These are phyloP conservation scores for Ernsta delagoae DNA, from an alignment of 2,888 invertebrate genomes.

Conservation along the genomic window DNA sequence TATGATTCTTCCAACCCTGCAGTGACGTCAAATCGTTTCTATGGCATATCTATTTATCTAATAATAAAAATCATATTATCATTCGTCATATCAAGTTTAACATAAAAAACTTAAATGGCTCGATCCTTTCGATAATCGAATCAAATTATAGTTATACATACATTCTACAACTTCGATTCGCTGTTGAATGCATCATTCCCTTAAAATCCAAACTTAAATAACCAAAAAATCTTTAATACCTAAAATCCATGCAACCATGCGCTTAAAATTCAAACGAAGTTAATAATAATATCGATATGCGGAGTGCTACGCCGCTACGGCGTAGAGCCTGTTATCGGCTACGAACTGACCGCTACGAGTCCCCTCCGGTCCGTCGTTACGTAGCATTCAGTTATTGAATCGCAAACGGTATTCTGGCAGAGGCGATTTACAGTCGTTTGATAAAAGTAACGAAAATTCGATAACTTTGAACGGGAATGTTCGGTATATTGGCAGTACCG, in stretches of 20 bases:
- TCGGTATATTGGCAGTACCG: background rate
- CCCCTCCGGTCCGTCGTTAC: slow-evolving; percentile 1
- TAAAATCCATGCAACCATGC: background rate
- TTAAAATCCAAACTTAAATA: too few relatives aligned
- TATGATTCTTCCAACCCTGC: too few relatives aligned
- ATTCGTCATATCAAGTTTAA: too few relatives aligned
- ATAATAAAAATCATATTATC: too few relatives aligned
- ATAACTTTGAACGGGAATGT: slow-evolving; percentile 14
- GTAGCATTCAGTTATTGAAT: slow-evolving; percentile 29
- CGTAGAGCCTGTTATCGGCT: slow-evolving; percentile 11
- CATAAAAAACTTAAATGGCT: too few relatives aligned
- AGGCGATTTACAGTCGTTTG: slow-evolving; percentile 22
- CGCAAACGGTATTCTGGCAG: slow-evolving; percentile 26
- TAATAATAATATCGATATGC: background rate
- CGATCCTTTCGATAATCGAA: too few relatives aligned
- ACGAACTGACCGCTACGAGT: slow-evolving; percentile 1
- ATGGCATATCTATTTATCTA: too few relatives aligned
- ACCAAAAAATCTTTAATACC: too few relatives aligned
- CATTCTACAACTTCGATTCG: too few relatives aligned
- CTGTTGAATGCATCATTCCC: too few relatives aligned
- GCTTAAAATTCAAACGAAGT: background rate
- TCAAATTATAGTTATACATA: too few relatives aligned
- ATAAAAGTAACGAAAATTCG: slow-evolving; percentile 29
- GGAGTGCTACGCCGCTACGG: background rate
- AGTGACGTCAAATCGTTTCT: too few relatives aligned